Base-by-base conservation (phyloP, 2,113 vertebrate genomes). In the Mus pahari region DNA sequence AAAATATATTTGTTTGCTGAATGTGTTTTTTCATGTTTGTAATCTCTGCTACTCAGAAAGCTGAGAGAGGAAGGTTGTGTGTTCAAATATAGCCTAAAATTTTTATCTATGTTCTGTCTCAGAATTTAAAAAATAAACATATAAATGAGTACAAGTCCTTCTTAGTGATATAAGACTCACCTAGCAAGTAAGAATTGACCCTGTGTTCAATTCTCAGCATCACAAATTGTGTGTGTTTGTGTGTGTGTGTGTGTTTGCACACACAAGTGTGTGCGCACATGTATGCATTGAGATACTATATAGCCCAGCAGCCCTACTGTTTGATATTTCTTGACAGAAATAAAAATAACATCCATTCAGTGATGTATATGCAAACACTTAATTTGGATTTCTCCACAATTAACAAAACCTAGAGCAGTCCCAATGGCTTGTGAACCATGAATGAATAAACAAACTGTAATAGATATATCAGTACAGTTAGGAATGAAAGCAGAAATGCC, bases 401-500 rank as follows among this genome's bases (percentile, higher is more conserved):
- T 36, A 92, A 33, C 89, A 86, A 95, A 89, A 94, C 60, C 20
- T 91, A 42, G 1, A 86, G 91, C 70, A 78, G 16, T 77, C 28
- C 48, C 42, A 42, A 66, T 68, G 36, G 58, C 83, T 36, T n/a
- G 22, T 48, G 11, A 33, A 50, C 83, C 31, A 13, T 48, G 36
- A 94, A 93, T 83, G 1, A 24, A 96, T 87, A 97, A 96, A 86
- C 7, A 93, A 86, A 82, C 10, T 89, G 26, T 94, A 58, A 60
- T 24, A 81, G 33, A 19, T 64, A 62, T 26, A 89, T 12, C 20
- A 31, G 24, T 19, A 78, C 42, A 91, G 84, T 86, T 64, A 77
- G 33, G 39, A 88, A 86, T 73, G 70, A 86, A 93, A 55, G 81
- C 94, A 19, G 33, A 89, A 74, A 77, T 73, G 48, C 26, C 42